These are phyloP conservation scores for Daktulosphaira vitifoliae DNA, from an alignment of 1,140 invertebrate genomes.

Conservation along the genomic window DNA sequence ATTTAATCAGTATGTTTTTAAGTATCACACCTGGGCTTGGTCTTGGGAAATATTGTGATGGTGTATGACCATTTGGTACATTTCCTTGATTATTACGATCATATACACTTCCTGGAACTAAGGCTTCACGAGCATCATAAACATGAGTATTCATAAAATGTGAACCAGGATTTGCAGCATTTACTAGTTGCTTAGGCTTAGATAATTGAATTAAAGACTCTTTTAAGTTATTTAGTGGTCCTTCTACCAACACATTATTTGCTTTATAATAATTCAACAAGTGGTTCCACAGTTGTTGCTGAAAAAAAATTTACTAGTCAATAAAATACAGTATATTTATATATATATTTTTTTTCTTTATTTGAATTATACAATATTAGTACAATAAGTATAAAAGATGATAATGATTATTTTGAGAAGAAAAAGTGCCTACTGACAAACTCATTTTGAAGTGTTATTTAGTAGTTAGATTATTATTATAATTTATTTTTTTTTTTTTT, in stretches of 20 bases:
- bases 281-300: constrained; percentile 93
- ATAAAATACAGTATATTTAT: no score
- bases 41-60: constrained; percentile 23
- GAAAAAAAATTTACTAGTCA: no score
- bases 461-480: no score
- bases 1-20: background rate
- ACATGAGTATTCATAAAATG: constrained; percentile 95
- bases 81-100: constrained; percentile 47
- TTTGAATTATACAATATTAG: no score
- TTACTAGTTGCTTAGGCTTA: constrained; percentile 91
- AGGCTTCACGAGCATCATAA: constrained; percentile 81
- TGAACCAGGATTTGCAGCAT: constrained; percentile 87
- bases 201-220: constrained; percentile 95
- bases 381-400: no score
- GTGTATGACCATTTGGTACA: constrained; percentile 20
- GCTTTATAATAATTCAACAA: constrained; percentile 96
- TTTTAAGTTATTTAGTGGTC: constrained; percentile 93
- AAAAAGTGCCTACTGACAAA: no score
- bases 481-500: no score
- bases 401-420: no score
- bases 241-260: constrained; percentile 94
- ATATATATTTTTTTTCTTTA: no score
- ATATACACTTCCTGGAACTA: constrained; percentile 77
- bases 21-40: constrained; percentile 7
- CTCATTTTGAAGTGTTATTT: no score